Evolutionary conservation across 2,888 invertebrate genomes (phyloP).

Genomic region (Chloroclystis v-ata): DNA sequence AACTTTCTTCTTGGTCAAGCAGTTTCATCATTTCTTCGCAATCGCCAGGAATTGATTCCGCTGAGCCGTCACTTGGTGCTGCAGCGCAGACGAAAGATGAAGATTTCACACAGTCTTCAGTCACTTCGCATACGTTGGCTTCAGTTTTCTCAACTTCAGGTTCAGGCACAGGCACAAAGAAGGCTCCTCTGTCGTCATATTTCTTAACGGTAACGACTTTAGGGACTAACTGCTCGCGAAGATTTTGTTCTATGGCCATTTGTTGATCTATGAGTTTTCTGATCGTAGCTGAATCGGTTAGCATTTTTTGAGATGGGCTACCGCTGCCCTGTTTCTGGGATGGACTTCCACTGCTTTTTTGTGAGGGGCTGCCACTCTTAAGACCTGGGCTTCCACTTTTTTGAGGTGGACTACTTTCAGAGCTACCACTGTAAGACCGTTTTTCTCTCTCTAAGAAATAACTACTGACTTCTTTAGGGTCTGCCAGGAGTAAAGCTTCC

Average conservation of each 20-base stretch:
- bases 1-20: slow-evolving; percentile 72
- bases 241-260: slow-evolving; percentile 65
- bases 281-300: slow-evolving; percentile 70
- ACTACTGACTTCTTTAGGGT: slow-evolving; percentile 71
- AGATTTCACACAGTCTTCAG: slow-evolving; percentile 64
- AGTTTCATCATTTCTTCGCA: slow-evolving; percentile 80
- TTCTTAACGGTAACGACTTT: slow-evolving; percentile 71
- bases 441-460: slow-evolving; percentile 73
- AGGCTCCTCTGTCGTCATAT: slow-evolving; percentile 69
- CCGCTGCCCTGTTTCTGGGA: slow-evolving; percentile 68
- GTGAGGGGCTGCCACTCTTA: slow-evolving; percentile 70
- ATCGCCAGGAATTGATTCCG: slow-evolving; percentile 77
- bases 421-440: slow-evolving; percentile 76
- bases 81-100: slow-evolving; percentile 68
- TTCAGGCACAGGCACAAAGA: slow-evolving; percentile 65
- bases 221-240: slow-evolving; percentile 57
- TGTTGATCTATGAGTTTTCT: slow-evolving; percentile 72
- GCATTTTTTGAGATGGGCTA: slow-evolving; percentile 66
- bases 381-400: slow-evolving; percentile 69
- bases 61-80: slow-evolving; percentile 70
- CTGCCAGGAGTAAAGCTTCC: slow-evolving; percentile 84
- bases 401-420: slow-evolving; percentile 78
- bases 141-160: slow-evolving; percentile 34
- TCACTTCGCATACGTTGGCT: slow-evolving; percentile 43
- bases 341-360: slow-evolving; percentile 69